Evolutionary conservation across 2,797 vertebrate species (phyloP), one percentile per base, ranked within the genome.

Genomic region (Ctenochaetus hawaiiensis): DNA sequence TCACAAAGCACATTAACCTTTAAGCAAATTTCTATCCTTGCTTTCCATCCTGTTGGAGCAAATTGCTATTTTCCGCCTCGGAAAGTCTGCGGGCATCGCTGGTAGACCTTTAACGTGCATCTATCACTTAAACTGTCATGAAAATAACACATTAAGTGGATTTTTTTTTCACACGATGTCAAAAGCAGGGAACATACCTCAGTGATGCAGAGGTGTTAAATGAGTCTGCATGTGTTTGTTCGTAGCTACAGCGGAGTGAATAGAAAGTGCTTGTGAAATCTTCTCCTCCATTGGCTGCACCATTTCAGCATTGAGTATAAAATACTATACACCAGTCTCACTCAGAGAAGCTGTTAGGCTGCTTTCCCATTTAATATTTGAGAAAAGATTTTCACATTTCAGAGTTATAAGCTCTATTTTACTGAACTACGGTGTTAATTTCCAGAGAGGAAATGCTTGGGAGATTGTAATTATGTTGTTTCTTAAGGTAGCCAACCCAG

Each of bases 381-480:
- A 30, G 26, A 63, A 56, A 43, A 8, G 11, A 54, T 56, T 37
- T 10, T 1, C 11, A 41, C 10, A 45, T 45, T 56, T 39, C 41
- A 41, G 9, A 43, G 41, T 44, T 26, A 10, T 17, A 71, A 34
- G 41, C 39, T 30, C 26, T 20, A 30, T 18, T 53, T 72, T 67
- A 57, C 16, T 17, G 39, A 5, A 11, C 22, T 57, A 16, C 51
- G 4, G 39, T 18, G 12, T 53, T 48, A 62, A 34, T 57, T 53
- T 34, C 20, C 22, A 30, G 17, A 66, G 8, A 57, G 56, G 6
- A 67, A 34, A 65, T 72, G 34, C 74, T 68, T 69, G 12, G 41
- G 34, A 54, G 58, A 63, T 70, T 20, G 9, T 37, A 69, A 68
- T 75, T 53, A 54, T 57, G 63, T 57, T 75, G 8, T 73, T 63